Percentiles rank a stretch among this genome's conserved stretches.
phyloP scores from a whole-genome alignment of 92 coral and sea anemone species.

The Virgularia gustaviana region DNA sequence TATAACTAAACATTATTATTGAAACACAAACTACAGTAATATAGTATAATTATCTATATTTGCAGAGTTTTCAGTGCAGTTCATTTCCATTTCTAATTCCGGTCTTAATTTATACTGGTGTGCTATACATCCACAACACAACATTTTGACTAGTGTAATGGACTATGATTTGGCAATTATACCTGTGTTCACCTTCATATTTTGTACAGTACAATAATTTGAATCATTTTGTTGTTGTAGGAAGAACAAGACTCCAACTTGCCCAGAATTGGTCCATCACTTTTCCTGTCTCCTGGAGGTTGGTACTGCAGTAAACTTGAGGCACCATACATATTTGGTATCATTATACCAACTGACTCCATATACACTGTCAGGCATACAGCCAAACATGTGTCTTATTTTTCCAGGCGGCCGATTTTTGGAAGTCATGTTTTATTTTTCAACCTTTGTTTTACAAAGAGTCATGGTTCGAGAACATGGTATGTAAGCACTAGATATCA shows the following conservation, averaged over 20 bases:
- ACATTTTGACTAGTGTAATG: neutral
- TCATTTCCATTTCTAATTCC: too few species aligned
- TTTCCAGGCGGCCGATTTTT: constrained; percentile 83
- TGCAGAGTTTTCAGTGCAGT: neutral
- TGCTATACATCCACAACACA: too few species aligned
- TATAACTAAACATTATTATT: too few species aligned
- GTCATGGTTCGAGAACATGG: constrained; percentile 79
- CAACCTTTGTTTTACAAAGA: constrained; percentile 61
- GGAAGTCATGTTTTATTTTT: constrained; percentile 70
- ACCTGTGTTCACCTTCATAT: neutral
- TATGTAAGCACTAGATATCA: constrained; percentile 20
- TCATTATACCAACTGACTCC: neutral
- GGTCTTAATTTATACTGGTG: too few species aligned
- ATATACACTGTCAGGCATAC: neutral
- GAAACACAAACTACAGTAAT: neutral
- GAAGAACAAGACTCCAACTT: constrained; percentile 84
- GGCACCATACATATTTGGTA: neutral
- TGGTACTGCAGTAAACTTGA: neutral
- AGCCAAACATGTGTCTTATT: neutral
- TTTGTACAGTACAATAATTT: neutral
- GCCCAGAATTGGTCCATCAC: constrained; percentile 83
- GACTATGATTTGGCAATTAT: neutral
- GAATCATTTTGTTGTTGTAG: constrained; percentile 43
- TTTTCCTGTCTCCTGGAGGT: constrained; percentile 99
- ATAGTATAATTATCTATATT: neutral